These are phyloP conservation scores for Falco cherrug DNA, from an alignment of 2,797 vertebrate species.

Conservation along the genomic window DNA sequence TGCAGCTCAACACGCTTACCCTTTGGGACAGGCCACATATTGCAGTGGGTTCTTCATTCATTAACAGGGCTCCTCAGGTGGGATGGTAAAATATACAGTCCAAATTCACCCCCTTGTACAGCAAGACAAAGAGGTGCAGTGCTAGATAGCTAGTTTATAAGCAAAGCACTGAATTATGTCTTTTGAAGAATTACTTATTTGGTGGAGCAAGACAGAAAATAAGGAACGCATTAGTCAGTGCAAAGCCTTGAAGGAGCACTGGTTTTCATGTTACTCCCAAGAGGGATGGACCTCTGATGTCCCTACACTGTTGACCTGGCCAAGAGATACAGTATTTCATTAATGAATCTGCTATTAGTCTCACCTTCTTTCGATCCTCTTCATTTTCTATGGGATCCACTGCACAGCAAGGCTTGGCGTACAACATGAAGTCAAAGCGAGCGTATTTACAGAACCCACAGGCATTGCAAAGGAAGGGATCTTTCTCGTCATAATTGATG, in stretches of 20 bases:
- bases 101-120: not conserved
- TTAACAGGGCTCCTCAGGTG: not conserved
- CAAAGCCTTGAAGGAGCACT: not conserved
- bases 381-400: conserved; percentile 99
- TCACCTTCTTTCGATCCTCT: conserved; percentile 96
- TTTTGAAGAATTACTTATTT: not conserved
- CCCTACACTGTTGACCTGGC: not conserved
- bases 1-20: not conserved
- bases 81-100: not conserved
- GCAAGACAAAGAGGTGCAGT: not conserved
- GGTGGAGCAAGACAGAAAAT: not conserved
- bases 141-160: not conserved
- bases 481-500: conserved; percentile 98
- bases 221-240: not conserved
- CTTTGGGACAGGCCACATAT: not conserved
- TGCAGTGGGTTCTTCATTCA: not conserved
- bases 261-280: not conserved
- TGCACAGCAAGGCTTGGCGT: conserved; percentile 96
- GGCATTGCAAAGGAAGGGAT: conserved; percentile 97
- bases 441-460: conserved; percentile 99
- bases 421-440: conserved; percentile 98
- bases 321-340: not conserved
- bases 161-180: not conserved
- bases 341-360: not conserved
- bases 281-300: not conserved